Evolutionary conservation across 2,797 vertebrate genomes (phyloP), one percentile per base, ranked within the genome.

Genomic region (Brachyrhaphis roseni): DNA sequence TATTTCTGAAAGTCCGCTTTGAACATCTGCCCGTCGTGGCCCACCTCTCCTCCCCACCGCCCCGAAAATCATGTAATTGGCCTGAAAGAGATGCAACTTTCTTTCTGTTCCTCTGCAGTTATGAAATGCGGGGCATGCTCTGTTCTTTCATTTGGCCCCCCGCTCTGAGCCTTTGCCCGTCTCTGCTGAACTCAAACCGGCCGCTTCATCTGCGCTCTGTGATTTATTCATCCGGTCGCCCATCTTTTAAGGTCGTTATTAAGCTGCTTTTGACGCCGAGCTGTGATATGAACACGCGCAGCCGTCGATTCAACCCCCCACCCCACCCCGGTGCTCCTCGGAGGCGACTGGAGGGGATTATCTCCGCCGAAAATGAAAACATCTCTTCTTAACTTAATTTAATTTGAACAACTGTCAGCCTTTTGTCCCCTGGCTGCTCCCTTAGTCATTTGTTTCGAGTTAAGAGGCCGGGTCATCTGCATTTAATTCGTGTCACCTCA

Each of bases 401-500:
- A 43, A 85, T 66, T 87, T 76, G 84, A 84, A 76, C 83, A 74
- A 79, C 62, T 57, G 79, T 89, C 83, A 81, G 86, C 81, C 75
- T 53, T 66, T 87, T 53, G 83, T 88, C 83, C 87, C 79, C 80
- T 86, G 84, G 87, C 85, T 84, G 90, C 75, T 74, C 81, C 78
- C 73, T 53, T 41, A 16, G 75, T 46, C 57, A 26, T 84, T 84
- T 82, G 53, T 78, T 85, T 53, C 55, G 83, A 84, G 85, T 81
- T 77, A 8, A 53, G 34, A 76, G 20, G 49, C 23, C 16, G 45
- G 71, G 4, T 64, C 76, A 83, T 82, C 74, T 5, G 55, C 59
- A 77, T 62, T 86, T 83, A 85, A 85, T 86, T 79, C 18, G 64
- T 80, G n/a, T 81, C 77, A 86, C 81, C 80, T 82, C 85, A 28